A percentile compares a stretch with the other conserved stretches of the same genome.
These are phyloP conservation scores for Stramonita haemastoma DNA, from an alignment of 2,888 invertebrate genomes.

Conservation along the genomic window DNA sequence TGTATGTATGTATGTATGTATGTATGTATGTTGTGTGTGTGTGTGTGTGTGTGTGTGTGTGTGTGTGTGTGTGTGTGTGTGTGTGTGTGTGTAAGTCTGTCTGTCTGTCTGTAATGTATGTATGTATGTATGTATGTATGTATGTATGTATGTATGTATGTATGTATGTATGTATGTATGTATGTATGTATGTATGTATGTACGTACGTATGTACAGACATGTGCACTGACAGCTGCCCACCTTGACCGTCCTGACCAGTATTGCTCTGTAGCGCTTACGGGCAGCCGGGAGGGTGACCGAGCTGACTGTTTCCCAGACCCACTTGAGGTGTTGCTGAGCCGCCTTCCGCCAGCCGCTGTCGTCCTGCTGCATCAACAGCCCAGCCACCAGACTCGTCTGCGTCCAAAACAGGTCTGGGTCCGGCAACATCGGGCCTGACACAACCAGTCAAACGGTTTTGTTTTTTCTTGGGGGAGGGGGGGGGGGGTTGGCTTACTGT, in stretches of 20 bases:
- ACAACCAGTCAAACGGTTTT: neutral
- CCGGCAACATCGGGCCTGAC: slow-evolving; percentile 6
- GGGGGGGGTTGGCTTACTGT: no score
- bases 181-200: neutral
- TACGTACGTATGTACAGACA: neutral
- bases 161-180: neutral
- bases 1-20: neutral
- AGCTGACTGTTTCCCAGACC: slow-evolving; percentile 11
- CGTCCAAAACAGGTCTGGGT: neutral
- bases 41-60: no score
- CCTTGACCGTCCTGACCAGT: neutral
- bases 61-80: no score
- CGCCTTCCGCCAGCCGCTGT: slow-evolving; percentile 3
- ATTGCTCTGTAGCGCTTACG: neutral
- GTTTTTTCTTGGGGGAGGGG: no score
- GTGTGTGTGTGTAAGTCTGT: neutral
- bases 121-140: neutral
- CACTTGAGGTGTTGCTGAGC: slow-evolving; percentile 9
- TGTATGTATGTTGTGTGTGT: neutral
- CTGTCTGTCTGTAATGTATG: neutral
- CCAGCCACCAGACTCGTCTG: slow-evolving; percentile 3
- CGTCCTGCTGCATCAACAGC: slow-evolving; percentile 20
- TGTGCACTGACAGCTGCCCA: neutral
- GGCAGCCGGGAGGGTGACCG: neutral
- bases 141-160: no score